Percentiles rank a stretch among this genome's conserved stretches.
Conservation (phyloP, 2,888 invertebrate genomes). For the Caenorhabditis sp. region DNA sequence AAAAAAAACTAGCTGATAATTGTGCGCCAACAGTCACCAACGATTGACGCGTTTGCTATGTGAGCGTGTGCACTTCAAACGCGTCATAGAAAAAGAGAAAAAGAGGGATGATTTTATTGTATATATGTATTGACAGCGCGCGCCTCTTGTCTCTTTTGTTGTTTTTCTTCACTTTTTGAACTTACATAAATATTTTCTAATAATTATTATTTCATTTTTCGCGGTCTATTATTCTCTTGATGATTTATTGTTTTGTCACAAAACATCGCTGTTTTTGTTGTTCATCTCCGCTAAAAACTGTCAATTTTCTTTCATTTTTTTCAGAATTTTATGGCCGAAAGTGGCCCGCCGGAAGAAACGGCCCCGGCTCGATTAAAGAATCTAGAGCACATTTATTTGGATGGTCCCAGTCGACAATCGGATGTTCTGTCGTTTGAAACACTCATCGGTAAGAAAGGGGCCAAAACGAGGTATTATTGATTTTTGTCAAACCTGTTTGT, state of each 20-base stretch:
- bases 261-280: not conserved
- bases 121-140: not conserved
- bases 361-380: slow-evolving; percentile 52
- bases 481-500: not conserved
- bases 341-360: slow-evolving; percentile 30
- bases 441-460: slow-evolving; percentile 42
- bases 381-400: slow-evolving; percentile 60
- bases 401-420: slow-evolving; percentile 48
- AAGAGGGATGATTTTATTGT: not conserved
- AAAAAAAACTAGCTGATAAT: not conserved
- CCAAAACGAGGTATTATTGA: no score
- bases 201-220: no score
- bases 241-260: no score
- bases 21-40: not conserved
- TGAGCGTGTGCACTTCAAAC: not conserved
- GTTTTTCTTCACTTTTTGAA: not conserved
- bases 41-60: not conserved
- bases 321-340: slow-evolving; percentile 2
- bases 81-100: not conserved
- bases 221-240: no score
- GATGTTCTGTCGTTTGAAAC: slow-evolving; percentile 63
- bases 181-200: no score
- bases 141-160: not conserved
- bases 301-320: not conserved
- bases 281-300: not conserved